Conservation (phyloP, 1,140 invertebrate species). For the Microplitis mediator region DNA sequence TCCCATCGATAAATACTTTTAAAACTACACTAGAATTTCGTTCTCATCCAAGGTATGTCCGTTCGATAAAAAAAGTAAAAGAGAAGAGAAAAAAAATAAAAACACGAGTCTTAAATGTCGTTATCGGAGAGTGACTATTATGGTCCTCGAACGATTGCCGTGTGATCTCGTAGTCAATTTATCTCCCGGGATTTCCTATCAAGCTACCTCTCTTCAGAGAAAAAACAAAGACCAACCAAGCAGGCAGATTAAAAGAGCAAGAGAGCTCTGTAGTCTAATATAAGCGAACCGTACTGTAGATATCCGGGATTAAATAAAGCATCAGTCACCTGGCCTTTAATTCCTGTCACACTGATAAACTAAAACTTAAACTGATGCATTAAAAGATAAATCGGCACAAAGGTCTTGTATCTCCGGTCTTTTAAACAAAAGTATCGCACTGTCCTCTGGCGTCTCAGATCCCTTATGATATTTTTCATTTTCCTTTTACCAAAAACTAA, state of each 20-base stretch:
- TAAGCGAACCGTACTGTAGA: background rate
- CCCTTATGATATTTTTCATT: too few species aligned
- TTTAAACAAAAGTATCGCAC: background rate
- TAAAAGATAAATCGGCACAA: constrained; percentile 4
- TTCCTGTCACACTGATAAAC: constrained; percentile 4
- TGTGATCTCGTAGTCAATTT: constrained; percentile 8
- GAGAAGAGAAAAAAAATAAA: background rate
- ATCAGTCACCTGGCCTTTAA: constrained; percentile 7
- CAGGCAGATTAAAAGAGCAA: background rate
- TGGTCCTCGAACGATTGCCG: background rate
- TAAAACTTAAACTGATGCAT: constrained; percentile 1
- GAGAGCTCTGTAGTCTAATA: background rate
- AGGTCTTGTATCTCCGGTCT: background rate
- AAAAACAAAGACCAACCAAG: too few species aligned
- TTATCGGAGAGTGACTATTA: constrained; percentile 4
- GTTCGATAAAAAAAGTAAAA: background rate
- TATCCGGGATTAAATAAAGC: constrained; percentile 1
- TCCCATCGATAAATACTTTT: too few species aligned
- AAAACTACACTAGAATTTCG: background rate
- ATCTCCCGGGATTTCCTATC: constrained; percentile 5
- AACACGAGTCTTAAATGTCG: constrained; percentile 1
- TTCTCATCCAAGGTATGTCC: background rate
- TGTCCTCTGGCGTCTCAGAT: too few species aligned
- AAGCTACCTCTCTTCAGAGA: background rate
- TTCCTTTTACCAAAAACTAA: too few species aligned